Evolutionary conservation across 1,140 invertebrate genomes (phyloP).

Genomic region (Zaprionus vittiger): DNA sequence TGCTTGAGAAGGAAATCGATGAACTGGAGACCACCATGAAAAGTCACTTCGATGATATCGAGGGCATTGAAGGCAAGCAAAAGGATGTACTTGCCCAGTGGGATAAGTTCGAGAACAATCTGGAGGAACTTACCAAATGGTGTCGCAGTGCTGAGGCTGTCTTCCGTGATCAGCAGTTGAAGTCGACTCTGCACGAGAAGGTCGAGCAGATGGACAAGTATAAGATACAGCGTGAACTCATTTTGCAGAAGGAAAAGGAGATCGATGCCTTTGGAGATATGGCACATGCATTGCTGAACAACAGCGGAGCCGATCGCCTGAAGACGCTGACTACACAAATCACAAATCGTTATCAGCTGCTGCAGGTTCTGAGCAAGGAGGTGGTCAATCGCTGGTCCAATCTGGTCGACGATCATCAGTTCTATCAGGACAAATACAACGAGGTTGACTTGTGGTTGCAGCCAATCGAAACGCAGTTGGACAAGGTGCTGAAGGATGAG

Average conservation of each 20-base stretch:
- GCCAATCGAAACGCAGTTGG: conserved; percentile 90
- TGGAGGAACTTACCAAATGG: conserved; percentile 93
- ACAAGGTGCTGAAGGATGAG: conserved; percentile 87
- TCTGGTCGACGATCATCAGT: conserved; percentile 93
- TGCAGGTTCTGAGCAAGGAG: conserved; percentile 94
- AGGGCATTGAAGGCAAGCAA: conserved; percentile 88
- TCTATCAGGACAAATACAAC: conserved; percentile 91
- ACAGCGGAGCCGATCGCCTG: conserved; percentile 93
- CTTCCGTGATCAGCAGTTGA: conserved; percentile 93
- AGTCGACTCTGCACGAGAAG: conserved; percentile 93
- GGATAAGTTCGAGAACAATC: conserved; percentile 93
- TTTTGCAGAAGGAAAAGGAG: conserved; percentile 91
- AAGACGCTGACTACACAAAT: conserved; percentile 95
- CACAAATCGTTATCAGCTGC: conserved; percentile 93
- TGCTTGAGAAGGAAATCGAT: conserved; percentile 90
- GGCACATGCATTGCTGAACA: conserved; percentile 93
- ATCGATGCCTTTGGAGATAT: conserved; percentile 96
- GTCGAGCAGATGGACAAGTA: conserved; percentile 90
- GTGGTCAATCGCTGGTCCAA: conserved; percentile 94
- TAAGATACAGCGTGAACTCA: conserved; percentile 89
- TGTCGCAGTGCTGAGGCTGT: conserved; percentile 92
- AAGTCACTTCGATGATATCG: conserved; percentile 88
- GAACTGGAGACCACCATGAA: conserved; percentile 88
- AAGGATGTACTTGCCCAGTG: conserved; percentile 91
- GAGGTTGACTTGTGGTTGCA: conserved; percentile 92